These are phyloP conservation scores for Alloplasta piceator DNA, from an alignment of 2,888 invertebrate genomes.

Conservation along the genomic window DNA sequence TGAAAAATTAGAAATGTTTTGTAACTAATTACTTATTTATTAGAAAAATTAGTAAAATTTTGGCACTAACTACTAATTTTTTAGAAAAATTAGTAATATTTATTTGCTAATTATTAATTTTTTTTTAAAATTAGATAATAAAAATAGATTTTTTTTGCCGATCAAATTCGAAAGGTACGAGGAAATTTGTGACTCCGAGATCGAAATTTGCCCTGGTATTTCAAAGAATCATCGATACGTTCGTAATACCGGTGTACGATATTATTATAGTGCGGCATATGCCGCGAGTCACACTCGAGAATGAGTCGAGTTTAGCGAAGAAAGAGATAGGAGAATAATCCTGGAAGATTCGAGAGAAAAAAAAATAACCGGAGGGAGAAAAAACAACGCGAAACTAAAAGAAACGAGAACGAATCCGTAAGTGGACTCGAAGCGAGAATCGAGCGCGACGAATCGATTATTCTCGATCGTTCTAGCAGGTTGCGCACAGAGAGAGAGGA, in stretches of 20 bases:
- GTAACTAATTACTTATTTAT: no score
- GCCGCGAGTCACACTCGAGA: no score
- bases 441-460: conserved; percentile 77
- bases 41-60: no score
- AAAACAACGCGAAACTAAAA: conserved; percentile 52
- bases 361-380: not conserved
- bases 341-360: conserved; percentile 56
- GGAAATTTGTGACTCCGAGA: no score
- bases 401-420: conserved; percentile 76
- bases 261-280: not conserved
- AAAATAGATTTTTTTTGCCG: no score
- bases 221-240: not conserved
- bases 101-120: no score
- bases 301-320: conserved; percentile 43
- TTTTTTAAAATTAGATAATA: no score
- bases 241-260: conserved; percentile 38
- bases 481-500: conserved; percentile 22
- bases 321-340: conserved; percentile 68
- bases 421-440: conserved; percentile 76
- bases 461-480: conserved; percentile 71
- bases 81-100: no score
- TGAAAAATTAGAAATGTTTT: no score
- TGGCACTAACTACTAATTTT: no score
- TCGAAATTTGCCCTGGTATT: not conserved
- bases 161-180: no score